A percentile compares a stretch with the other conserved stretches of the same genome.
phyloP scores from a whole-genome alignment of 2,113 vertebrate genomes.

The Meleagris gallopavo region DNA sequence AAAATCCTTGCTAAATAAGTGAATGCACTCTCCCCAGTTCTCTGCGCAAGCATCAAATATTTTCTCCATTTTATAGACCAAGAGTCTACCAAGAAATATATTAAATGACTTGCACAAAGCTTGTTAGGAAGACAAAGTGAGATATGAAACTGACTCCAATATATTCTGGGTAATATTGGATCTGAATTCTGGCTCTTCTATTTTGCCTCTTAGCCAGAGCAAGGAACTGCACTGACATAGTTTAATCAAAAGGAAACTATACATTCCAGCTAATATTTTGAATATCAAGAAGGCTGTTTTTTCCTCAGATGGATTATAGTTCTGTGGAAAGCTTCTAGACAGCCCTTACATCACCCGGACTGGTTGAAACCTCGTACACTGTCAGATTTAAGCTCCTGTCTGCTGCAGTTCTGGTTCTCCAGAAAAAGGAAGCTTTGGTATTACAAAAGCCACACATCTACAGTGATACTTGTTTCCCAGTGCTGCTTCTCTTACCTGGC shows the following conservation, averaged over 20 bases:
- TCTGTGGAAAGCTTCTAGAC: background rate
- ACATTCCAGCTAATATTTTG: background rate
- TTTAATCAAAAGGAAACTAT: background rate
- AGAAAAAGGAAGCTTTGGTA: background rate
- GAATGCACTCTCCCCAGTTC: background rate
- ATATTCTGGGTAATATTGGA: background rate
- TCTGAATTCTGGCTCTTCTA: background rate
- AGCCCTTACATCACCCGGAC: background rate
- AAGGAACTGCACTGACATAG: background rate
- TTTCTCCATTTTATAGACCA: background rate
- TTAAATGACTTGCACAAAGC: background rate
- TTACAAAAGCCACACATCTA: background rate
- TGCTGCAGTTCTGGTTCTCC: accelerated
- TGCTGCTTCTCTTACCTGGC: background rate
- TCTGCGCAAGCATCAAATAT: background rate
- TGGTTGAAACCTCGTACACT: background rate
- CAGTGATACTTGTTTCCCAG: background rate
- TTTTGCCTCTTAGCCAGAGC: background rate
- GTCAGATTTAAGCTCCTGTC: background rate
- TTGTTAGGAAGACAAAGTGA: background rate
- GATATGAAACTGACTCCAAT: background rate
- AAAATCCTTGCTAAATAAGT: background rate
- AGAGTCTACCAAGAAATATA: background rate
- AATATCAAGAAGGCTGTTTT: background rate
- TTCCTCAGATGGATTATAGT: background rate